A percentile compares a stretch with the other conserved stretches of the same genome.
Evolutionary conservation across 2,113 vertebrate species (phyloP).

Genomic region (Electrona antarctica): DNA sequence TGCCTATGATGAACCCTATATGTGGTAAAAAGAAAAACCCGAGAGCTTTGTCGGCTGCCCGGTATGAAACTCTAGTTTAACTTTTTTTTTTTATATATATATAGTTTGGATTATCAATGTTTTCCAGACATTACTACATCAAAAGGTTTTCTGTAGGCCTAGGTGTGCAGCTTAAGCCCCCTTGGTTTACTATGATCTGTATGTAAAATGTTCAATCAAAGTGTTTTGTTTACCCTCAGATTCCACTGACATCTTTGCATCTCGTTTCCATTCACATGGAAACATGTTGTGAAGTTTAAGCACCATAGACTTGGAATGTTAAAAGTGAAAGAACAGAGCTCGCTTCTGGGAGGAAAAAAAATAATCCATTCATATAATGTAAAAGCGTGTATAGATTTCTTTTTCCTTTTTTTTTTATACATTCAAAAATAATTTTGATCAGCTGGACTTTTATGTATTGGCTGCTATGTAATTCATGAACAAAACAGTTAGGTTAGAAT

Average conservation of each 20-base stretch:
- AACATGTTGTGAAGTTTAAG: constrained; percentile 65
- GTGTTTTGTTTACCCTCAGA: constrained; percentile 70
- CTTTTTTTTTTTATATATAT: not conserved
- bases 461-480: constrained; percentile 99
- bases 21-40: constrained; percentile 55
- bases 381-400: constrained; percentile 91
- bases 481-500: constrained; percentile 98
- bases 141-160: constrained; percentile 42
- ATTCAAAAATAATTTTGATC: constrained; percentile 92
- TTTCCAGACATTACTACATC: constrained; percentile 62
- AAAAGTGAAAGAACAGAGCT: constrained; percentile 88
- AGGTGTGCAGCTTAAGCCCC: constrained; percentile 37
- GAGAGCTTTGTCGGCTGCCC: constrained; percentile 59
- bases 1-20: constrained; percentile 75
- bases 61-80: constrained; percentile 56
- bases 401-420: constrained; percentile 81
- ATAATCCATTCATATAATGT: constrained; percentile 89
- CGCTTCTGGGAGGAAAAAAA: constrained; percentile 84
- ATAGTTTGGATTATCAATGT: constrained; percentile 24
- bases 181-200: constrained; percentile 58
- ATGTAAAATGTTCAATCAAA: constrained; percentile 44
- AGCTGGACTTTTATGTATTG: constrained; percentile 96
- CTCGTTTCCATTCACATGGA: constrained; percentile 58
- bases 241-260: constrained; percentile 56
- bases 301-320: constrained; percentile 93